Percentiles rank a stretch among this genome's conserved stretches.
These are phyloP conservation scores for Drosophila varians DNA, from an alignment of 1,140 invertebrate species.

Conservation along the genomic window DNA sequence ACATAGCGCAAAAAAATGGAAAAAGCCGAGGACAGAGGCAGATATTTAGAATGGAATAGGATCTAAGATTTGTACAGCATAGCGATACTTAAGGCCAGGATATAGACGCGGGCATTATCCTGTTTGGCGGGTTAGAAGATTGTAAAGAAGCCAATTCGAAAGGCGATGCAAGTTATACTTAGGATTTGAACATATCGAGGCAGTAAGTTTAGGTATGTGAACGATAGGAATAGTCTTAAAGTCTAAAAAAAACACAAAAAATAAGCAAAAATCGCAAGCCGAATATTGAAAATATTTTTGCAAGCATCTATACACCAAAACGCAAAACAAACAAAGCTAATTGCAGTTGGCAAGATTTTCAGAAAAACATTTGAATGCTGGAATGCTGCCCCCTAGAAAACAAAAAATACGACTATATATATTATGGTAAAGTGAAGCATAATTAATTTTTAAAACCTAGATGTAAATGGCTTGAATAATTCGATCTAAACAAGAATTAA, in stretches of 20 bases:
- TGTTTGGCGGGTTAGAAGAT: conserved; percentile 9
- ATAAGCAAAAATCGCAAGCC: conserved; percentile 7
- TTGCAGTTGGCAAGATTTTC: conserved; percentile 17
- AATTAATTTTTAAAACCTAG: conserved; percentile 44
- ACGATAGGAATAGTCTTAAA: conserved; percentile 33
- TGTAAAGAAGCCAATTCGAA: conserved; percentile 27
- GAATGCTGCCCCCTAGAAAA: conserved; percentile 51
- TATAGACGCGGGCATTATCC: neutral
- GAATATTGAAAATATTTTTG: conserved; percentile 55
- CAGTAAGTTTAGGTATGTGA: conserved; percentile 53
- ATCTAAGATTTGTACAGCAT: conserved; percentile 75
- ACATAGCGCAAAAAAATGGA: conserved; percentile 57
- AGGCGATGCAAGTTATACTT: conserved; percentile 26
- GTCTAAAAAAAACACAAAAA: conserved; percentile 12
- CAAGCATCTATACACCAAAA: conserved; percentile 38
- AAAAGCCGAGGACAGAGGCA: neutral
- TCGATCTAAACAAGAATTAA: conserved; percentile 21
- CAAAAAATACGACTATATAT: conserved; percentile 5
- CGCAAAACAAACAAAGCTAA: conserved; percentile 2
- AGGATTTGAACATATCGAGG: conserved; percentile 62
- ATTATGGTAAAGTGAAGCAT: conserved; percentile 50
- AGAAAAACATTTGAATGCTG: conserved; percentile 35
- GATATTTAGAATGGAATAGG: conserved; percentile 35
- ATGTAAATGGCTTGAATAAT: conserved; percentile 49
- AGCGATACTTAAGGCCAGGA: conserved; percentile 62